Base-by-base conservation (phyloP, 2,113 vertebrate species). In the Octodon degus region DNA sequence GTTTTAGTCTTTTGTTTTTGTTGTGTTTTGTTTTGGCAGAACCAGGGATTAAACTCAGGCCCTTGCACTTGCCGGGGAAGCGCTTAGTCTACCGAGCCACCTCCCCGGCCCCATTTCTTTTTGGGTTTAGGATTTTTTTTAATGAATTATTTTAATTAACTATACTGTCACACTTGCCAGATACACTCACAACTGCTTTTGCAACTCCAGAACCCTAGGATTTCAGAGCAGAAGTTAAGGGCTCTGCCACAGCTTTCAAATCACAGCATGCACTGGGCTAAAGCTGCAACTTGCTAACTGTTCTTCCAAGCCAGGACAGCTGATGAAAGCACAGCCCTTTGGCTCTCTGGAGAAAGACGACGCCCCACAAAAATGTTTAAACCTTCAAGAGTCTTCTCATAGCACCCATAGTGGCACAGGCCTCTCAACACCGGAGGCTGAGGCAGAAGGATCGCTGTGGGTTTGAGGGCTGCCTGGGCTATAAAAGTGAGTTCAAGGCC, bases 271-370 rank as follows among this genome's bases (percentile, higher is more conserved):
- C 25, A 17, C 24, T 50, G 25, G 50, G 25, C 55, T 60, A 5
- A 30, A 34, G 77, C 58, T 81, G 27, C 53, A 85, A 82, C 60
- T 50, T 89, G 55, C 68, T 30, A 53, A 27, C 55, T 25, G 24
- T 58, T 80, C 85, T 77, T 70, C 32, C 50, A 40, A 58, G 37
- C 72, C 55, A 85, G 62, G 87, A 43, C 47, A 74, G 84, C 79
- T 37, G 74, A 62, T 58, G 80, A 27, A 79, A 93, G 83, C 79
- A 91, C 93, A 65, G 53, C 19, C 32, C 60, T 93, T 67, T 85
- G 93, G 86, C 72, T 81, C 72, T 70, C 17, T 58, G 32, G 58
- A 82, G 70, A n/a, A 90, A 90, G 19, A 47, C 76, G 77, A 55
- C 30, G 55, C 20, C 81, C 67, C 43, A 72, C 43, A 27, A 58